These are phyloP conservation scores for Pheosia tremula DNA, from an alignment of 2,888 invertebrate genomes.

Conservation along the genomic window DNA sequence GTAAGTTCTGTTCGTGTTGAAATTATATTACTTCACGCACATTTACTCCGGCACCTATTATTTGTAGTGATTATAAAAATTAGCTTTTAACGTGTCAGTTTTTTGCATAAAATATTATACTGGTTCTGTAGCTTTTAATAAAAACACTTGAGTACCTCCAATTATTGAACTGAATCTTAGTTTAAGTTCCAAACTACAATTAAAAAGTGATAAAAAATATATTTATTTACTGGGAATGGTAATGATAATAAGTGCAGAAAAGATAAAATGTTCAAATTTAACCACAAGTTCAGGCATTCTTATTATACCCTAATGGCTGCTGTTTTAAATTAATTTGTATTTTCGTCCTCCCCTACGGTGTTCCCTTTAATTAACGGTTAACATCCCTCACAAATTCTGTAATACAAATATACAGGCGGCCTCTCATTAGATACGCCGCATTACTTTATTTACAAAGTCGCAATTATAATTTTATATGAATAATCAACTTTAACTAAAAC, in stretches of 20 bases:
- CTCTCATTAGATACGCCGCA: conserved; percentile 5
- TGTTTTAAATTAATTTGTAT: conserved; percentile 44
- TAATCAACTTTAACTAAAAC: conserved; percentile 9
- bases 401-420: conserved; percentile 3
- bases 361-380: conserved; percentile 39
- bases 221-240: no score
- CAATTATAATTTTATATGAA: conserved; percentile 10
- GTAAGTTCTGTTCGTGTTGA: conserved; percentile 24
- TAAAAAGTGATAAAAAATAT: no score
- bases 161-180: neutral
- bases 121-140: neutral
- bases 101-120: neutral
- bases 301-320: conserved; percentile 25
- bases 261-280: neutral
- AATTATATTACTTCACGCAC: conserved; percentile 30
- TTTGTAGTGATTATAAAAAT: conserved; percentile 24
- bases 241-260: no score
- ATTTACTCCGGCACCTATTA: conserved; percentile 23
- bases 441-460: neutral
- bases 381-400: conserved; percentile 18
- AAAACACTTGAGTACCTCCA: neutral
- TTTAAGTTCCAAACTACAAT: no score
- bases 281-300: conserved; percentile 13
- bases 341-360: conserved; percentile 29
- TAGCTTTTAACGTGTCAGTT: conserved; percentile 11